These are phyloP conservation scores for Triplophysa tibetana DNA, from an alignment of 2,113 vertebrate genomes.

Conservation along the genomic window DNA sequence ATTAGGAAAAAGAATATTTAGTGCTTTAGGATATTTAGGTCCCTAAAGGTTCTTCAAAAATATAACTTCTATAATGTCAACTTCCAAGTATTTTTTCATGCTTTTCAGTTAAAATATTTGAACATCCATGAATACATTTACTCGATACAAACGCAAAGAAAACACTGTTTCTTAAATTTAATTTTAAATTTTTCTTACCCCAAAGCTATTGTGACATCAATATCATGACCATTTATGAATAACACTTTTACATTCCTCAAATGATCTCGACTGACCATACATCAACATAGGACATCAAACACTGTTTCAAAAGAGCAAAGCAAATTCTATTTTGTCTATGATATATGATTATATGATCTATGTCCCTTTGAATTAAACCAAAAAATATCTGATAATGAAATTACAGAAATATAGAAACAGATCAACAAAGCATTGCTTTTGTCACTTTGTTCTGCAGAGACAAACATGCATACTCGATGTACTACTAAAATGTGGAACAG, in stretches of 20 bases:
- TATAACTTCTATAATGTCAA: background rate
- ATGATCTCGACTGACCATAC: background rate
- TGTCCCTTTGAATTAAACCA: background rate
- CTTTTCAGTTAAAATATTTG: background rate
- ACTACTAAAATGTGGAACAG: conserved; percentile 21
- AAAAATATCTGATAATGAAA: conserved; percentile 26
- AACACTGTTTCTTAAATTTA: too few relatives aligned
- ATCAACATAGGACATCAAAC: background rate
- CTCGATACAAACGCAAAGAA: background rate
- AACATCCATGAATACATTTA: background rate
- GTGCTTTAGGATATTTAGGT: too few relatives aligned
- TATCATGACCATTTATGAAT: background rate
- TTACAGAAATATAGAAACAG: conserved; percentile 4
- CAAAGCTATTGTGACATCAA: conserved; percentile 1
- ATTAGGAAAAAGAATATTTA: too few relatives aligned
- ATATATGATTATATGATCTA: background rate
- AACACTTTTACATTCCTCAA: background rate
- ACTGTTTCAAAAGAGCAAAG: conserved; percentile 7
- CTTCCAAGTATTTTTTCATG: too few relatives aligned
- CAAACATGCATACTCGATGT: background rate
- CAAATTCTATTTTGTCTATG: background rate
- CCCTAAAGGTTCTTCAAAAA: too few relatives aligned
- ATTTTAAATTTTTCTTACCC: background rate
- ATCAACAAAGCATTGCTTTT: conserved; percentile 1
- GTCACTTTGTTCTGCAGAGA: conserved; percentile 5